Conservation (phyloP, 2,888 invertebrate species). For the Automeris io region DNA sequence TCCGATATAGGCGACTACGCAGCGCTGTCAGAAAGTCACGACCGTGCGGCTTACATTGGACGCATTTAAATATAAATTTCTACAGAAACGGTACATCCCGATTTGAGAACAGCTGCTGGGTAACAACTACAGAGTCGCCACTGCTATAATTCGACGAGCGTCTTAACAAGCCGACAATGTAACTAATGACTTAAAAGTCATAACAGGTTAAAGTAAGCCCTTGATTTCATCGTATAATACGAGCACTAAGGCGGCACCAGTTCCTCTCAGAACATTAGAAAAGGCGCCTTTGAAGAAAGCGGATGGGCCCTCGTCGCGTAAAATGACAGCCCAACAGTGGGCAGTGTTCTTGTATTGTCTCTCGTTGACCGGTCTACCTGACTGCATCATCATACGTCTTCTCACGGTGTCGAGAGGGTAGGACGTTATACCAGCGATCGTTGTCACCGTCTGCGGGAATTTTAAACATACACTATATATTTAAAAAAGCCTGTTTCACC, state of each 20-base stretch:
- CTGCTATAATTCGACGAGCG: too few relatives aligned
- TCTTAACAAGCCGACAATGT: background rate
- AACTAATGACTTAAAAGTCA: background rate
- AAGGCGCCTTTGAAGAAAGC: conserved; percentile 98
- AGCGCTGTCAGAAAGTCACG: too few relatives aligned
- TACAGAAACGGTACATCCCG: too few relatives aligned
- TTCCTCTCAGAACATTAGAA: conserved; percentile 94
- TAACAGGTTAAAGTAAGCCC: conserved; percentile 67
- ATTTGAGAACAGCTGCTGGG: too few relatives aligned
- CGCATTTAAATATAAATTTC: too few relatives aligned
- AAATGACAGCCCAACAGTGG: conserved; percentile 91
- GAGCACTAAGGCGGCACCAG: conserved; percentile 94
- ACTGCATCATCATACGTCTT: conserved; percentile 99
- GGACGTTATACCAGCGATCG: conserved; percentile 92
- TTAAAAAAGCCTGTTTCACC: too few relatives aligned
- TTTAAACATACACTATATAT: too few relatives aligned
- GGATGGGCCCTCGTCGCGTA: conserved; percentile 84
- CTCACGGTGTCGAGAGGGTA: conserved; percentile 97
- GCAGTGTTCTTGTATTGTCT: conserved; percentile 92
- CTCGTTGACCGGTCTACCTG: conserved; percentile 85
- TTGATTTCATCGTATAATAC: conserved; percentile 93
- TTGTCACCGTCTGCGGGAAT: conserved; percentile 77
- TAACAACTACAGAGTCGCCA: too few relatives aligned
- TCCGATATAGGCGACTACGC: too few relatives aligned
- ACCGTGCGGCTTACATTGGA: too few relatives aligned